Evolutionary conservation across 2,888 invertebrate species (phyloP).

Genomic region (Tetropium fuscum): DNA sequence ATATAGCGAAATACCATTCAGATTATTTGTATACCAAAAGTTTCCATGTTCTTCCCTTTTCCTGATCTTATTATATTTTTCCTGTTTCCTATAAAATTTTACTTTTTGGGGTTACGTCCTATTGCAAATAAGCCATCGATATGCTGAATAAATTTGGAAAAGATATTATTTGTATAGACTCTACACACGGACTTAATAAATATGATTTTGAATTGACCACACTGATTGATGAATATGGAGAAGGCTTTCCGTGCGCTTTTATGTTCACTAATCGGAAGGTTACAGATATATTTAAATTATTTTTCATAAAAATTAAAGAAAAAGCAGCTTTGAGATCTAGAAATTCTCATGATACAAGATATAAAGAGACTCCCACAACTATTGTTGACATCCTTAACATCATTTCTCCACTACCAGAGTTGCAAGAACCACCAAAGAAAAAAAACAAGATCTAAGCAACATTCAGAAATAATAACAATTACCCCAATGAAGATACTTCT

Average conservation of each 20-base stretch:
- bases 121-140: conserved; percentile 28
- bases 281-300: background rate
- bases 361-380: too few relatives aligned
- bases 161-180: conserved; percentile 1
- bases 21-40: background rate
- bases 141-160: conserved; percentile 26
- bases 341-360: too few relatives aligned
- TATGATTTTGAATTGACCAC: background rate
- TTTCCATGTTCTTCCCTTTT: background rate
- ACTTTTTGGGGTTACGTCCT: conserved; percentile 17
- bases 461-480: too few relatives aligned
- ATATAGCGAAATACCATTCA: background rate
- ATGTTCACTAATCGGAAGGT: background rate
- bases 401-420: too few relatives aligned
- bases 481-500: too few relatives aligned
- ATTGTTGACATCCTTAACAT: too few relatives aligned
- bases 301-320: background rate
- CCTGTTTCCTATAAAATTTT: background rate
- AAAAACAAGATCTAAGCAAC: too few relatives aligned
- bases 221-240: background rate
- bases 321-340: too few relatives aligned
- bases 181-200: background rate
- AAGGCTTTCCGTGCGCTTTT: background rate
- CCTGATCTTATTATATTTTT: background rate
- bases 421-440: too few relatives aligned